Evolutionary conservation across 1,140 invertebrate species (phyloP), one percentile per base, ranked within the genome.

Genomic region (Mylabris phalerata): DNA sequence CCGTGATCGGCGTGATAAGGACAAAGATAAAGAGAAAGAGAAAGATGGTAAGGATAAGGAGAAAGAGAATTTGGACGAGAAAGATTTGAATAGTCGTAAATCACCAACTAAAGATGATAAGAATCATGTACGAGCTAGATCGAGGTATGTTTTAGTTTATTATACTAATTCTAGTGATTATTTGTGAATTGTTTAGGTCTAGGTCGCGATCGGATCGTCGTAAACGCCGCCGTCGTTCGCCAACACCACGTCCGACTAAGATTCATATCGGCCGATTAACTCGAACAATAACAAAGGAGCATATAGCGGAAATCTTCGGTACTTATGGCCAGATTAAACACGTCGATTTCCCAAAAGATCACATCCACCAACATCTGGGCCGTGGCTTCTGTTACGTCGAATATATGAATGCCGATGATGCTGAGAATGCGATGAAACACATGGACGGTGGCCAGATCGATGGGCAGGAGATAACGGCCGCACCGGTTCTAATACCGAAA

Each of bases 381-480:
- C 81, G 89, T 26, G 93, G 95, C 10, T 93, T 93, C 79, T 93
- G 92, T 5, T 98, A 98, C 74, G 88, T 99, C 5, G 95, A 98
- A 69, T 99, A 90, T 77, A 87, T 86, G 63, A 95, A 86, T 57
- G 78, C 92, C 1, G 95, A 98, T 68, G 94, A 98, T 76, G 95
- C 95, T 38, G 94, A 98, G 75, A 95, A 95, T 78, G 96, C 96
- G 0, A 93, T 98, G 85, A 98, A 98, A 76, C 93, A 98, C 68
- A 98, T 98, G 96, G 95, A 99, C 79, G 96, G 96, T 74, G 96
- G 87, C 38, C 88, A 90, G 76, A 87, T 91, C 64, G 88, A 90
- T 79, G 94, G 94, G 11, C 93, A 96, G 73, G 94, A 97, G 78
- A 92, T 98, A 45, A 94, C 91, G 24, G 93, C 91, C 39, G 92